A percentile compares a stretch with the other conserved stretches of the same genome.
Evolutionary conservation across 2,797 vertebrate species (phyloP).

Genomic region (Coendou prehensilis): DNA sequence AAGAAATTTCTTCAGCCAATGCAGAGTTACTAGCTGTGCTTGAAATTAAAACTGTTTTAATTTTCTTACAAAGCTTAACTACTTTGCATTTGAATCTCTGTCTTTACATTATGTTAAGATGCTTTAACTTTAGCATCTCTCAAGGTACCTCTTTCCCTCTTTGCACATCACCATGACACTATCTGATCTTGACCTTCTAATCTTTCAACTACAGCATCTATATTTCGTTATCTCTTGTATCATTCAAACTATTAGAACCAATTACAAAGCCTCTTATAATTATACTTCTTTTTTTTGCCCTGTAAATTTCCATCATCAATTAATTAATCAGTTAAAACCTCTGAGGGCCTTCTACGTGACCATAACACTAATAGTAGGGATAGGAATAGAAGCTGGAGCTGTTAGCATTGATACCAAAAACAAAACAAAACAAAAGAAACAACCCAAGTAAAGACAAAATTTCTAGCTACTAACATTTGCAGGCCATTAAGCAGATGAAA

Average conservation of each 20-base stretch:
- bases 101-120: not conserved
- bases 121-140: not conserved
- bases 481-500: slow-evolving; percentile 34
- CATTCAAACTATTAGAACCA: slow-evolving; percentile 36
- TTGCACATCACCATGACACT: not conserved
- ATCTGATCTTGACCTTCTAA: not conserved
- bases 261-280: slow-evolving; percentile 18
- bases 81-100: slow-evolving; percentile 11
- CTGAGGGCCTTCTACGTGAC: not conserved
- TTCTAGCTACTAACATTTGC: slow-evolving; percentile 50
- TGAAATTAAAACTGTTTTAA: slow-evolving; percentile 42
- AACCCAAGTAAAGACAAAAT: not conserved
- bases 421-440: too few species aligned
- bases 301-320: slow-evolving; percentile 36
- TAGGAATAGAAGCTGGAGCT: not conserved
- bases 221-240: slow-evolving; percentile 12
- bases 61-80: slow-evolving; percentile 53
- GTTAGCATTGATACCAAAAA: not conserved
- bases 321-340: slow-evolving; percentile 44
- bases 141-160: not conserved
- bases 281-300: slow-evolving; percentile 42
- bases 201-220: not conserved
- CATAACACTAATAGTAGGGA: not conserved
- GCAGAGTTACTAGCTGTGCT: not conserved
- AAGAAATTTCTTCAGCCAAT: slow-evolving; percentile 43